Base-by-base conservation (phyloP, 2,888 invertebrate genomes). In the Macroteleia sp. region DNA sequence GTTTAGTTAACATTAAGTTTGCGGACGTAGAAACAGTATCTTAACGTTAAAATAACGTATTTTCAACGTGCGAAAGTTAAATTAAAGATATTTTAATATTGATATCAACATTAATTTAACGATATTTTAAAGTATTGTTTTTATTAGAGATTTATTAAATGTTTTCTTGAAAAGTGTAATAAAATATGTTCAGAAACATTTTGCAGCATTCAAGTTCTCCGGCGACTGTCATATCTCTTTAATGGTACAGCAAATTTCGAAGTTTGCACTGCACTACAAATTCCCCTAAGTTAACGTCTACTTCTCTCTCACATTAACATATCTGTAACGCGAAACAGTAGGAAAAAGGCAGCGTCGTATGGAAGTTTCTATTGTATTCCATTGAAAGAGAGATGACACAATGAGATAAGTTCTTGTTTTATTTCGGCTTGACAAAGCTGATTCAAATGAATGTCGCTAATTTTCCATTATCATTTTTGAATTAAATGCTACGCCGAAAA, bases 271-370 rank as follows among this genome's bases (percentile, higher is more conserved):
- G 34, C 44, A 44, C 44, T 32, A 57, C 32, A 44, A 44, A 57
- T 32, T 57, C 32, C 20, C 44, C 9, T 5, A 19, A 30, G 57
- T 54, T 57, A 19, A 44, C 44, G n/a, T n/a, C n/a, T n/a, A n/a
- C n/a, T n/a, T n/a, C n/a, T 59, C 44, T 20, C 10, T 59, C 22
- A n/a, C 41, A 22, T 59, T 59, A 44, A 44, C 57, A 30, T 57
- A 57, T 57, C 20, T 20, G 42, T 42, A 42, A 57, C 9, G 42
- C 42, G 30, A 30, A 42, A 30, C 42, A 42, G 30, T 20, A 16
- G 20, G 42, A 57, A 57, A 57, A 42, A 28, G 57, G 42, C 57
- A 42, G 19, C n/a, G 28, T 10, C 36, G 36, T 52, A 20, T 34
- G 14, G 10, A 34, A 52, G 20, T 36, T 52, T 52, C 52, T 5